These are phyloP conservation scores for Mactromeris polynyma DNA, from an alignment of 2,888 invertebrate species.

Conservation along the genomic window DNA sequence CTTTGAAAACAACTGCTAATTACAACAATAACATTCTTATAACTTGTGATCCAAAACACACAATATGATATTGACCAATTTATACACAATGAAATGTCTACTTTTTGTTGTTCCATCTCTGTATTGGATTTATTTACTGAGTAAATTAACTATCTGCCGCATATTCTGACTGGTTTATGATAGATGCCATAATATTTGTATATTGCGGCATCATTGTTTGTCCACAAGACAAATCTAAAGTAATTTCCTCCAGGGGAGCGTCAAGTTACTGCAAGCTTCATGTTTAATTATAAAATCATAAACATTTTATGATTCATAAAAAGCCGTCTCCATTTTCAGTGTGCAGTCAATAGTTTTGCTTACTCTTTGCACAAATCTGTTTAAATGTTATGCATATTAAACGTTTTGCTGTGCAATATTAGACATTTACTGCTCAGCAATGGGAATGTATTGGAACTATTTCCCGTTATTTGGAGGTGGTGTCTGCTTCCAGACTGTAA, in stretches of 20 bases:
- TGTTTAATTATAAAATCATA: not conserved
- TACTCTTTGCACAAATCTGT: not conserved
- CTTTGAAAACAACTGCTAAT: not conserved
- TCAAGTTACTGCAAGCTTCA: not conserved
- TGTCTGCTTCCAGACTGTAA: no score
- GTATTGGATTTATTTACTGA: not conserved
- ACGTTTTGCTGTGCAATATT: no score
- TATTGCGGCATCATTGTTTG: not conserved
- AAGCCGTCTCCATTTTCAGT: not conserved
- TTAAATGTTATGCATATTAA: no score
- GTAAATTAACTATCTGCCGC: not conserved
- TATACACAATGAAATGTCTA: not conserved
- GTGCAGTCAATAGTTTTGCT: not conserved
- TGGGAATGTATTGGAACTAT: no score
- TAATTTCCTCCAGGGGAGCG: not conserved
- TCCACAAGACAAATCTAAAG: not conserved
- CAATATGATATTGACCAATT: conserved; percentile 1
- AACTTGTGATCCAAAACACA: not conserved
- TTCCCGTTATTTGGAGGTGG: no score
- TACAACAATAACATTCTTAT: not conserved
- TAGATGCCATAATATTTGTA: not conserved
- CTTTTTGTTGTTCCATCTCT: not conserved
- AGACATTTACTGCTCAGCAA: no score
- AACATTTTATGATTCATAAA: conserved; percentile 16
- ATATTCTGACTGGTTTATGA: not conserved